Percentiles rank a stretch among this genome's conserved stretches.
These are phyloP conservation scores for Carterocephalus palaemon DNA, from an alignment of 2,888 invertebrate species.

Conservation along the genomic window DNA sequence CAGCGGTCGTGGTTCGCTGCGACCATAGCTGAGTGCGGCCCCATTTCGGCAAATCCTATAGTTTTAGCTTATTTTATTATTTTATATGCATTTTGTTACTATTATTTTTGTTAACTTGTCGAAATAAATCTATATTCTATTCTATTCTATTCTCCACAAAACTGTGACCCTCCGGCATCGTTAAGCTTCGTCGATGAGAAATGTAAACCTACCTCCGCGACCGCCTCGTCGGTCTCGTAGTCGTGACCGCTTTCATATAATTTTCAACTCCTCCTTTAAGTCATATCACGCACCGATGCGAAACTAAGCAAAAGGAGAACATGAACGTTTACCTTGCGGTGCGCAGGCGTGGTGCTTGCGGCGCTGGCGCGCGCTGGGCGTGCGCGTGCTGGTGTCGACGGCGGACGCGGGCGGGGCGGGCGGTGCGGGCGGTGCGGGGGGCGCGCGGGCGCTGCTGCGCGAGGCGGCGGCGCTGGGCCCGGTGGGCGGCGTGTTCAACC, in stretches of 20 bases:
- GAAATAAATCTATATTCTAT: too few species aligned
- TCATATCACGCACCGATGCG: too few species aligned
- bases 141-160: too few species aligned
- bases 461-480: slow-evolving; percentile 82
- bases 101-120: too few species aligned
- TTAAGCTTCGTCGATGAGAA: neutral
- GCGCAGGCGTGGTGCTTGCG: slow-evolving; percentile 78
- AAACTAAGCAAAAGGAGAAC: too few species aligned
- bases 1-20: too few species aligned
- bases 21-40: too few species aligned
- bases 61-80: too few species aligned
- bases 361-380: slow-evolving; percentile 81
- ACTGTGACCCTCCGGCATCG: neutral
- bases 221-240: neutral
- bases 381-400: slow-evolving; percentile 81
- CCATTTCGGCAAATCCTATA: too few species aligned
- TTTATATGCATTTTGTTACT: too few species aligned
- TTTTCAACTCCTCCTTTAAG: too few species aligned
- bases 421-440: slow-evolving; percentile 80
- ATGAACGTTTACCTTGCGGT: too few species aligned
- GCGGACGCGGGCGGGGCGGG: slow-evolving; percentile 43
- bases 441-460: slow-evolving; percentile 81
- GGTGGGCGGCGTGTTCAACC: slow-evolving; percentile 94
- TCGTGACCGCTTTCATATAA: slow-evolving; percentile 1
- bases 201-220: slow-evolving; percentile 6